phyloP scores from a whole-genome alignment of 2,888 invertebrate species.

The Apamea crenata region DNA sequence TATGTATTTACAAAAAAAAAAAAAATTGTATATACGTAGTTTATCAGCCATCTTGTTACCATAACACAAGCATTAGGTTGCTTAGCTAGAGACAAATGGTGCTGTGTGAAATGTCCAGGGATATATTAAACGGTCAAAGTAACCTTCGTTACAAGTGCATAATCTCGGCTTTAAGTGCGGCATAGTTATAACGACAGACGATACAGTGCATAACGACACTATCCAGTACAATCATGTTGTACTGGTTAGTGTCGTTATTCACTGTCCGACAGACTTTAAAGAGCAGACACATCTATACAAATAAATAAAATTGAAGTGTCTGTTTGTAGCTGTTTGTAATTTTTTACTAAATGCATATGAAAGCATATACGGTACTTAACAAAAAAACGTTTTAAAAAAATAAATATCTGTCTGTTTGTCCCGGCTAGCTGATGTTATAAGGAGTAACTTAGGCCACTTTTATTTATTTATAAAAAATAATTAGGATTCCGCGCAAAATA shows the following conservation, averaged over 20 bases:
- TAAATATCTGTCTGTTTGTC: background rate
- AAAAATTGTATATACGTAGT: no score
- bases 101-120: no score
- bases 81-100: no score
- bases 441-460: background rate
- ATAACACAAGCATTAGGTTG: no score
- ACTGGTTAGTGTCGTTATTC: background rate
- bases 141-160: constrained; percentile 13
- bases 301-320: background rate
- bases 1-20: no score
- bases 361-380: background rate
- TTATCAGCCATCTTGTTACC: no score
- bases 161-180: background rate
- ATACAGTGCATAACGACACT: no score
- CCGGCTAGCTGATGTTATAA: background rate
- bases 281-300: background rate
- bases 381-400: no score
- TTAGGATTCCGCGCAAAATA: background rate
- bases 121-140: constrained; percentile 18
- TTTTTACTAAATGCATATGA: background rate
- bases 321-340: no score
- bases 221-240: no score
- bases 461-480: background rate
- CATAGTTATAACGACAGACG: no score
- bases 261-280: background rate